A percentile compares a stretch with the other conserved stretches of the same genome.
These are phyloP conservation scores for Amorpha juglandis DNA, from an alignment of 2,888 invertebrate species.

Conservation along the genomic window DNA sequence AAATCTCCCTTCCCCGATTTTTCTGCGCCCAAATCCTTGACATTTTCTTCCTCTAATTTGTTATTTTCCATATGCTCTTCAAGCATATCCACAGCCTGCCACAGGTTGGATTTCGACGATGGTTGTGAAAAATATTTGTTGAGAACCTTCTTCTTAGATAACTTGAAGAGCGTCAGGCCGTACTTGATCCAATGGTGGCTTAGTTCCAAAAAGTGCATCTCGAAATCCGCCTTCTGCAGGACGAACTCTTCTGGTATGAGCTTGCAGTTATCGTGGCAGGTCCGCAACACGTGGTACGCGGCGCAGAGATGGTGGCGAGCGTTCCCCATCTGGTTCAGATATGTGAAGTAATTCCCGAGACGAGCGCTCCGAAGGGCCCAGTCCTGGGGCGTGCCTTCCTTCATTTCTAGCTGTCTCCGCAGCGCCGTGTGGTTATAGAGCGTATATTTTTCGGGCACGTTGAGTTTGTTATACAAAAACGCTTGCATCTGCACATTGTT, in stretches of 20 bases:
- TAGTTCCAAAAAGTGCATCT: slow-evolving; percentile 76
- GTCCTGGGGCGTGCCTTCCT: slow-evolving; percentile 82
- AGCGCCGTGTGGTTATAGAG: slow-evolving; percentile 83
- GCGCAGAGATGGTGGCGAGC: slow-evolving; percentile 88
- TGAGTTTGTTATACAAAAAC: slow-evolving; percentile 84
- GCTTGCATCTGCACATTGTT: slow-evolving; percentile 87
- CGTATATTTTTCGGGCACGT: slow-evolving; percentile 79
- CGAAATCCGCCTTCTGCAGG: slow-evolving; percentile 68
- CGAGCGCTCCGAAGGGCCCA: slow-evolving; percentile 84
- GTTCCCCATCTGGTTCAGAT: slow-evolving; percentile 67
- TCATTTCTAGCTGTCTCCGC: slow-evolving; percentile 82
- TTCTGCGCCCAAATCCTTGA: slow-evolving; percentile 64
- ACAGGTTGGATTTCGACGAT: slow-evolving; percentile 60
- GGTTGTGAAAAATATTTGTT: slow-evolving; percentile 68
- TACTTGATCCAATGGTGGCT: slow-evolving; percentile 86
- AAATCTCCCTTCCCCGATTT: slow-evolving; percentile 67
- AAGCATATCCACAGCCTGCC: slow-evolving; percentile 66
- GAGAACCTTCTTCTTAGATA: slow-evolving; percentile 79
- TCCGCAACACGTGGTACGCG: slow-evolving; percentile 82
- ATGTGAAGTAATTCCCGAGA: slow-evolving; percentile 81
- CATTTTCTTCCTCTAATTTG: slow-evolving; percentile 63
- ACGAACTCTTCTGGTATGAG: slow-evolving; percentile 75
- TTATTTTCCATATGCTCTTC: slow-evolving; percentile 49
- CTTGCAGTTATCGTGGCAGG: slow-evolving; percentile 81
- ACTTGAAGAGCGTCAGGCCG: slow-evolving; percentile 82